Base-by-base conservation (phyloP, 2,888 invertebrate genomes). In the Andrena minutula region DNA sequence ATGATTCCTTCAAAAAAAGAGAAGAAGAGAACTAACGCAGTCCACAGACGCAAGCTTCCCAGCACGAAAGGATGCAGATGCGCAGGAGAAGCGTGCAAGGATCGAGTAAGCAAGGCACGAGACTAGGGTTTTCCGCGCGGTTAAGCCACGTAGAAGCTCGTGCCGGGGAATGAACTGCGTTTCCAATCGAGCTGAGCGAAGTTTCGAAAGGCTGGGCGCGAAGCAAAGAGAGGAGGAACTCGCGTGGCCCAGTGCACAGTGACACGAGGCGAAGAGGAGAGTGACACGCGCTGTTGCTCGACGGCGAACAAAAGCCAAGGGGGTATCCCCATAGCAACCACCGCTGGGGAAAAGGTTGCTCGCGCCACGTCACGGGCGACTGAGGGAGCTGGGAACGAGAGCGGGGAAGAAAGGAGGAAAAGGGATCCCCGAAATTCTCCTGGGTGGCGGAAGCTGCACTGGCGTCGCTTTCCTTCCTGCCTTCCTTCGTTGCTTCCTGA, bases 311-410 rank as follows among this genome's bases (percentile, higher is more conserved):
- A 73, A 69, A 73, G 76, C 74, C 56, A 65, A 32, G 60, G 74
- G 78, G 82, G 80, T 82, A 79, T 88, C 84, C 68, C 84, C 87
- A 86, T 87, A 78, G 87, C 80, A 86, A 88, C 86, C 75, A 26
- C 20, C 16, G 66, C 35, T 20, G 32, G 72, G 76, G 79, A 82
- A 72, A 76, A 76, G 47, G 79, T 63, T 58, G 30, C 65, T 32
- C 23, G 23, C 47, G 32, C 60, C 61, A 16, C 64, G 69, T 41
- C 41, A 16, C 26, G 47, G 75, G 35, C 41, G 41, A 3, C 35
- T 63, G 53, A 49, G 68, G 56, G 23, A 49, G 12, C 63, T 28
- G 65, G 23, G 30, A 68, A 51, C 72, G 61, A 61, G 60, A 71
- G 72, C 28, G 65, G 49, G 58, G 16, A 58, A n/a, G 8, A 70